A percentile compares a stretch with the other conserved stretches of the same genome.
Conservation (phyloP, 2,888 invertebrate genomes). For the Drosophila glabriapex region DNA sequence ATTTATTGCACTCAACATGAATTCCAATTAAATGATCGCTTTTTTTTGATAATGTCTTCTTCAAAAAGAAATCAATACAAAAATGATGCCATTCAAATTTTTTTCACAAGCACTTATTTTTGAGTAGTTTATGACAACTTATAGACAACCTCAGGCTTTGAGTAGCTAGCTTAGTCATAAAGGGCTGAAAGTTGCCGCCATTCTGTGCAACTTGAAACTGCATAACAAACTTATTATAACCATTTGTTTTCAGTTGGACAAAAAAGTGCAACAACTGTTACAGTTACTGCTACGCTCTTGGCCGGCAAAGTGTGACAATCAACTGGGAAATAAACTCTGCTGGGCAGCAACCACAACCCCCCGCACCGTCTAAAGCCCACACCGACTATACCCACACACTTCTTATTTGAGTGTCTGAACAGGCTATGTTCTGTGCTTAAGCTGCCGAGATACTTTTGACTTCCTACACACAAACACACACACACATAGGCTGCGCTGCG, state of each 20-base stretch:
- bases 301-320: constrained; percentile 72
- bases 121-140: neutral
- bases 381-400: neutral
- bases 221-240: constrained; percentile 72
- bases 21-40: neutral
- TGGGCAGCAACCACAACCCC: constrained; percentile 49
- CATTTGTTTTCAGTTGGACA: constrained; percentile 63
- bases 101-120: neutral
- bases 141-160: neutral
- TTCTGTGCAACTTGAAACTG: constrained; percentile 47
- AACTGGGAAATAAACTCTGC: constrained; percentile 74
- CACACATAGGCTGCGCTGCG: constrained; percentile 60
- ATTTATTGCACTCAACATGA: neutral
- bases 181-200: constrained; percentile 35
- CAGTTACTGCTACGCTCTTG: constrained; percentile 17
- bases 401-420: constrained; percentile 10
- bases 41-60: neutral
- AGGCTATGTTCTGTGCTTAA: constrained; percentile 58
- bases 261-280: constrained; percentile 31
- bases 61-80: neutral
- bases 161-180: constrained; percentile 18
- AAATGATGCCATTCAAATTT: neutral
- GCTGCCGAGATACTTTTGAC: constrained; percentile 80
- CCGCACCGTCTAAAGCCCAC: neutral
- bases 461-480: constrained; percentile 62